phyloP scores from a whole-genome alignment of 2,797 vertebrate species.

The Micropoecilia bifurca region DNA sequence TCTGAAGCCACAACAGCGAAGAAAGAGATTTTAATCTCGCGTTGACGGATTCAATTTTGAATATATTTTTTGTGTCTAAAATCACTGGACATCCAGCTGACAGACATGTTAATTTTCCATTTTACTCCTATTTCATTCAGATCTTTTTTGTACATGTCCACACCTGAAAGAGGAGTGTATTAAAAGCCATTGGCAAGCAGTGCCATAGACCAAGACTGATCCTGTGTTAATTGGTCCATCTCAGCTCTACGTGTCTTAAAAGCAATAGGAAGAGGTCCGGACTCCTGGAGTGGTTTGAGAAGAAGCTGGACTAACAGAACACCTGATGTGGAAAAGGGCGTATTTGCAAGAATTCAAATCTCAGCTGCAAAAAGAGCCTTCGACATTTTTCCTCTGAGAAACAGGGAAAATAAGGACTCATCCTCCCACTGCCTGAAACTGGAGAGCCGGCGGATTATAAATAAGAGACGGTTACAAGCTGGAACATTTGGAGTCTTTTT shows the following conservation, averaged over 20 bases:
- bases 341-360: constrained; percentile 15
- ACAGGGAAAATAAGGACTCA: constrained; percentile 29
- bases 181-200: constrained; percentile 71
- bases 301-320: constrained; percentile 16
- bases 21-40: constrained; percentile 8
- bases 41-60: constrained; percentile 6
- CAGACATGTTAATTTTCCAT: constrained; percentile 1
- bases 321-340: constrained; percentile 18
- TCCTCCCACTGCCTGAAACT: constrained; percentile 48
- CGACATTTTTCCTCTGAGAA: constrained; percentile 30
- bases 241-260: constrained; percentile 65
- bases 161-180: constrained; percentile 44
- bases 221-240: constrained; percentile 63
- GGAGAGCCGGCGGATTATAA: constrained; percentile 46
- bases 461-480: constrained; percentile 50
- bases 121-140: constrained; percentile 26
- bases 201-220: constrained; percentile 64
- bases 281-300: constrained; percentile 35
- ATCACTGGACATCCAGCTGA: constrained; percentile 9
- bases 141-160: constrained; percentile 53
- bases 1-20: constrained; percentile 12
- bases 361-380: constrained; percentile 47
- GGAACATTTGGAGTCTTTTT: constrained; percentile 24
- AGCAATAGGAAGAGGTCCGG: constrained; percentile 77
- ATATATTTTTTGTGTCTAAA: constrained; percentile 16